Percentiles rank a stretch among this genome's conserved stretches.
phyloP scores from a whole-genome alignment of 2,113 vertebrate species.

The Sinocyclocheilus maitianheensis region DNA sequence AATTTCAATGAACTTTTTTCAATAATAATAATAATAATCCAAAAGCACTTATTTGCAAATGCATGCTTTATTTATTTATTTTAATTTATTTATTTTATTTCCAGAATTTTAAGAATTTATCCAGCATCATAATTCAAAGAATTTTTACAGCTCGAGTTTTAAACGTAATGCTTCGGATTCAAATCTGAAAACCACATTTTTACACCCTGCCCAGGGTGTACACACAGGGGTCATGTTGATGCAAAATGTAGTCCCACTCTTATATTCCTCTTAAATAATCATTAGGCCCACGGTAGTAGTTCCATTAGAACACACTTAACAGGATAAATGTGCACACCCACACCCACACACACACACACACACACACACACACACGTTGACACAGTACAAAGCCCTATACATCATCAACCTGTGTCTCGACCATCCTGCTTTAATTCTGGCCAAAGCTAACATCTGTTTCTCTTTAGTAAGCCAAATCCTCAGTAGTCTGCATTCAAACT shows the following conservation, averaged over 20 bases:
- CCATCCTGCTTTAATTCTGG: constrained; percentile 35
- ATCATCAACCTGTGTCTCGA: constrained; percentile 45
- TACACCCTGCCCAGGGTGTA: not conserved
- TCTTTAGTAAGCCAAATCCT: constrained; percentile 41
- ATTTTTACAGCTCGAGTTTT: not conserved
- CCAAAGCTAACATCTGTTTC: constrained; percentile 53
- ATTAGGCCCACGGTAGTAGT: not conserved
- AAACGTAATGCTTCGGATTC: not conserved
- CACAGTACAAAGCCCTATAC: constrained; percentile 25
- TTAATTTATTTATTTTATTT: no score
- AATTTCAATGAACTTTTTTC: not conserved
- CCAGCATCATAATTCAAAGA: not conserved
- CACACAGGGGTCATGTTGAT: not conserved
- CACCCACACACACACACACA: constrained; percentile 1
- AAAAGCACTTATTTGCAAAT: not conserved
- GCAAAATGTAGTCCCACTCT: not conserved
- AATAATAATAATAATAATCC: not conserved
- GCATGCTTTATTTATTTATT: no score
- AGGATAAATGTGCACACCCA: not conserved
- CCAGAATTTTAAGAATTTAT: not conserved
- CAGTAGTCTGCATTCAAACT: constrained; percentile 37
- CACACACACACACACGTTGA: constrained; percentile 12
- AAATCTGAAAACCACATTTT: constrained; percentile 10
- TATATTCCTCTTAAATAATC: constrained; percentile 15
- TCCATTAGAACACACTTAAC: constrained; percentile 13